Evolutionary conservation across 2,113 vertebrate species (phyloP), one percentile per base, ranked within the genome.

Genomic region (Microcebus griseorufus): DNA sequence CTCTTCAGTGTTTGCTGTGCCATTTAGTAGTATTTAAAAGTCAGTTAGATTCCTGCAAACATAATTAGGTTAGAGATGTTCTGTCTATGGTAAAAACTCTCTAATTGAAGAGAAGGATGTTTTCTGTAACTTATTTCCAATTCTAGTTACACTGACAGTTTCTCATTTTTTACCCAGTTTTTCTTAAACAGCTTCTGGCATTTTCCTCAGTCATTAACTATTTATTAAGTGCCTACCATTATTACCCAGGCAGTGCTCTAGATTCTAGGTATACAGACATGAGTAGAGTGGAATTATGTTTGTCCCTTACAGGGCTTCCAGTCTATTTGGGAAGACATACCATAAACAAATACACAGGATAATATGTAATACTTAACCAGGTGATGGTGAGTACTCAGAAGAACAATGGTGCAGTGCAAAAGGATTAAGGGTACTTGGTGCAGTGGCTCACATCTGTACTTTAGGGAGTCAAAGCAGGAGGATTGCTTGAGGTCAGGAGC

Each of bases 11-110:
- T 95, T 97, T 95, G 67, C 93, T 87, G 67, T 96, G 27, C 13
- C 32, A 94, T 95, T 88, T 48, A 96, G 93, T 7, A 78, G 89
- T 91, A 97, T 86, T 97, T 95, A 85, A 96, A 93, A 97, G 93
- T 96, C 87, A 90, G 88, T 80, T 95, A 85, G 78, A 94, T 94
- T 89, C 55, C 73, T 89, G 92, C n/a, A 51, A 96, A 96, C 29
- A 25, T 94, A 94, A 97, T 97, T 97, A 95, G 94, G 82, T 93
- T 97, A 95, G 95, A 79, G 73, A 93, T 98, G 72, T 85, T 97
- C 92, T 96, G 69, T 88, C 78, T 94, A 78, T 82, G 37, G 81
- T 86, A 48, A 97, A 97, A 92, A 42, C 55, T 85, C 76, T 92
- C 39, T 93, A 90, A 97, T 95, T 94, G 73, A 95, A 78, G 17